Percentiles rank a stretch among this genome's conserved stretches.
These are phyloP conservation scores for Equus przewalskii DNA, from an alignment of 2,113 vertebrate species.

Conservation along the genomic window DNA sequence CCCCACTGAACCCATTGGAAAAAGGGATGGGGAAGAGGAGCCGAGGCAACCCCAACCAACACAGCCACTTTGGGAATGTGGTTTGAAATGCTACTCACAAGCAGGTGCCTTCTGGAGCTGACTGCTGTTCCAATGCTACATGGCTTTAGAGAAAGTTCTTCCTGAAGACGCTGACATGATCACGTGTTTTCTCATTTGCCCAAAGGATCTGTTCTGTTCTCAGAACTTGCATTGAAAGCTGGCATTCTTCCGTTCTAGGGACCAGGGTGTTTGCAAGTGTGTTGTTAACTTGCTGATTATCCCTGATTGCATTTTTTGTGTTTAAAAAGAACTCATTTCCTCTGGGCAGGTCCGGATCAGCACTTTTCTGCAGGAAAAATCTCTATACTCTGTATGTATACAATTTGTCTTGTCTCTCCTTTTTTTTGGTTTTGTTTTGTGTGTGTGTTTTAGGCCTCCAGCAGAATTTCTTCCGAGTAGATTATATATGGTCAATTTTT, in stretches of 20 bases:
- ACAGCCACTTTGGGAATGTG: neutral
- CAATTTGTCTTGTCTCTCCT: conserved; percentile 55
- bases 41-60: neutral
- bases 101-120: conserved; percentile 69
- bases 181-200: conserved; percentile 64
- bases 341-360: conserved; percentile 83
- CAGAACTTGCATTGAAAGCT: conserved; percentile 64
- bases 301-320: conserved; percentile 80
- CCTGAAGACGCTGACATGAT: conserved; percentile 77
- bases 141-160: conserved; percentile 69
- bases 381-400: conserved; percentile 61
- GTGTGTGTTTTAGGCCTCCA: conserved; percentile 49
- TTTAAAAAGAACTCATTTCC: conserved; percentile 83
- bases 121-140: conserved; percentile 31
- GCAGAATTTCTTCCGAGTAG: conserved; percentile 77
- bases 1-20: neutral
- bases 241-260: conserved; percentile 79
- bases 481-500: conserved; percentile 74
- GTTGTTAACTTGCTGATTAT: conserved; percentile 82
- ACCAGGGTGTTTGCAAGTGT: conserved; percentile 72
- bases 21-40: neutral
- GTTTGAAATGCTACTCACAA: conserved; percentile 25
- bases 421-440: neutral
- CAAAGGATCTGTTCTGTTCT: conserved; percentile 75
- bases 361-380: conserved; percentile 76